A percentile compares a stretch with the other conserved stretches of the same genome.
Conservation (phyloP, 2,113 vertebrate genomes). For the Erythrocercus mccallii region DNA sequence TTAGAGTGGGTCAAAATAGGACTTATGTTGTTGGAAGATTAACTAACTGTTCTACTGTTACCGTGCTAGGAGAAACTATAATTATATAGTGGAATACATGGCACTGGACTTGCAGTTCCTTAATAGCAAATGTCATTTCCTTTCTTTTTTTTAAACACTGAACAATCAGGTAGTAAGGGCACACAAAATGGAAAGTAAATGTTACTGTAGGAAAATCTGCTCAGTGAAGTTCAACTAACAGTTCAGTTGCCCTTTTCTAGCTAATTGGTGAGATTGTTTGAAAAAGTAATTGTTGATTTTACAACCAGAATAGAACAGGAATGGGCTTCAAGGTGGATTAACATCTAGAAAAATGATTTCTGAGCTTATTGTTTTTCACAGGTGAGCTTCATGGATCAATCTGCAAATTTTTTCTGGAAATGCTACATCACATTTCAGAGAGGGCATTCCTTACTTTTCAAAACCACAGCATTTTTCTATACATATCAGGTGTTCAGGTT, state of each 20-base stretch:
- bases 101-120: not conserved
- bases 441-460: not conserved
- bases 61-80: not conserved
- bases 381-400: not conserved
- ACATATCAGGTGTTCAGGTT: not conserved
- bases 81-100: not conserved
- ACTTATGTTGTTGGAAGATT: not conserved
- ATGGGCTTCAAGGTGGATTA: not conserved
- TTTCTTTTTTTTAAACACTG: not conserved
- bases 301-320: not conserved
- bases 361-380: not conserved
- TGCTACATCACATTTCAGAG: not conserved
- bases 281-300: not conserved
- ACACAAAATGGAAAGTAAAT: not conserved
- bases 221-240: not conserved
- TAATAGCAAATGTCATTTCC: not conserved
- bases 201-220: not conserved
- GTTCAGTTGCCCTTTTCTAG: not conserved
- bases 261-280: not conserved
- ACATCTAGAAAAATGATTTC: not conserved
- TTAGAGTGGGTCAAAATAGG: not conserved
- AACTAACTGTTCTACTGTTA: not conserved
- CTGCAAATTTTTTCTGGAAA: not conserved
- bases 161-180: not conserved
- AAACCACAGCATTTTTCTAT: not conserved